A percentile compares a stretch with the other conserved stretches of the same genome.
These are phyloP conservation scores for Orius laevigatus DNA, from an alignment of 1,140 invertebrate species.

Conservation along the genomic window DNA sequence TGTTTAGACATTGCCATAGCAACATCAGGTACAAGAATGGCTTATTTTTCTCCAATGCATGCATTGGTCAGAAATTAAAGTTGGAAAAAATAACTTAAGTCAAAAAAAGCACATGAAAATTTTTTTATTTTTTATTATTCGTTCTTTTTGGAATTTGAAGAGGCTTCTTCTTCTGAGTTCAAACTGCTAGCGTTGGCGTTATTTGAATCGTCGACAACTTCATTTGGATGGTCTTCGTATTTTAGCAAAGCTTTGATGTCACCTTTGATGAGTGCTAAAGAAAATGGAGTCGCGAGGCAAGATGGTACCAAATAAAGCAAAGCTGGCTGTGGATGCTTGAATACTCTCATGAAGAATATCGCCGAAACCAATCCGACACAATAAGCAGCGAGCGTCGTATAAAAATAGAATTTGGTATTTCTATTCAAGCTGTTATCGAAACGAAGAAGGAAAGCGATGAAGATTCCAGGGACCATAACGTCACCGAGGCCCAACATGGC, in stretches of 20 bases:
- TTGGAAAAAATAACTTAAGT: too few species aligned
- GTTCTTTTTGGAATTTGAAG: background rate
- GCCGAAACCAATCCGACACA: slow-evolving; percentile 83
- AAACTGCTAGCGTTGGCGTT: too few species aligned
- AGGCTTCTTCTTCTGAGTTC: background rate
- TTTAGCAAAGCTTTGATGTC: slow-evolving; percentile 74
- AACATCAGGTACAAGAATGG: too few species aligned
- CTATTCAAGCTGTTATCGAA: slow-evolving; percentile 83
- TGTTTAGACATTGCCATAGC: too few species aligned
- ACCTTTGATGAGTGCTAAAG: slow-evolving; percentile 74
- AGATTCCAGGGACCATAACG: slow-evolving; percentile 98
- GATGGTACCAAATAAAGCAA: slow-evolving; percentile 93
- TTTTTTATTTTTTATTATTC: too few species aligned
- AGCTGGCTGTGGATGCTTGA: slow-evolving; percentile 98
- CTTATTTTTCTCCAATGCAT: too few species aligned
- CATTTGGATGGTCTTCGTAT: slow-evolving; percentile 19
- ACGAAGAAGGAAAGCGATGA: slow-evolving; percentile 91
- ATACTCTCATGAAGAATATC: slow-evolving; percentile 95
- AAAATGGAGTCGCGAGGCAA: slow-evolving; percentile 76
- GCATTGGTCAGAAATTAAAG: too few species aligned
- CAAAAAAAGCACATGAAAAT: too few species aligned
- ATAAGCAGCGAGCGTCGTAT: slow-evolving; percentile 87
- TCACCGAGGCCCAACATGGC: slow-evolving; percentile 98
- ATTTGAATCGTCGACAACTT: slow-evolving; percentile 8
- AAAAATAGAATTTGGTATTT: slow-evolving; percentile 81